Percentiles rank a stretch among this genome's conserved stretches.
These are phyloP conservation scores for Osmerus mordax DNA, from an alignment of 2,113 vertebrate species.

Conservation along the genomic window DNA sequence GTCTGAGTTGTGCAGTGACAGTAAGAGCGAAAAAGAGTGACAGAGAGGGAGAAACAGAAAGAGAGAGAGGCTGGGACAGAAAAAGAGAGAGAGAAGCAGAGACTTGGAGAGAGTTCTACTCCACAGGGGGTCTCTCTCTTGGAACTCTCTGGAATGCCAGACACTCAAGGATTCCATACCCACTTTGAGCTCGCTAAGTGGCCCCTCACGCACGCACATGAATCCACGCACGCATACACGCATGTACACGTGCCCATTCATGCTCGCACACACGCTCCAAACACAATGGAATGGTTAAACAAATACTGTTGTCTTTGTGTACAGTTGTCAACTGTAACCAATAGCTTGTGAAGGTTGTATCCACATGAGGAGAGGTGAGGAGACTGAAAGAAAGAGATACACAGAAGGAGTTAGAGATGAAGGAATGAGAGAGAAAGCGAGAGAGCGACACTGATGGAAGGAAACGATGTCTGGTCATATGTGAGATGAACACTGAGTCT, in stretches of 20 bases:
- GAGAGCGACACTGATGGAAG: too few relatives aligned
- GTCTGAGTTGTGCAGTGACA: too few relatives aligned
- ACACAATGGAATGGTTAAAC: conserved; percentile 12
- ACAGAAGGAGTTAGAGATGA: too few relatives aligned
- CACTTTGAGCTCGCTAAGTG: conserved; percentile 25
- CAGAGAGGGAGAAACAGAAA: background rate
- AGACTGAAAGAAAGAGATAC: too few relatives aligned
- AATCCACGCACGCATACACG: background rate
- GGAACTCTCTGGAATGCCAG: conserved; percentile 45
- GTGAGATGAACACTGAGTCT: too few relatives aligned
- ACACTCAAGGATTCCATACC: conserved; percentile 39
- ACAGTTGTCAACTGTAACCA: too few relatives aligned
- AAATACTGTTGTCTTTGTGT: background rate
- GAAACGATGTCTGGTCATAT: too few relatives aligned
- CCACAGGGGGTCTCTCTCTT: conserved; percentile 40
- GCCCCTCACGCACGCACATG: background rate
- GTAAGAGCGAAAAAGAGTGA: too few relatives aligned
- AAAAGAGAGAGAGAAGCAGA: conserved; percentile 11
- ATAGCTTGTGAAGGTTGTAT: too few relatives aligned
- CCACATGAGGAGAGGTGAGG: too few relatives aligned
- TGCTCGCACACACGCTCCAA: conserved; percentile 5
- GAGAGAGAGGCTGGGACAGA: conserved; percentile 3
- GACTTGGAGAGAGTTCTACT: conserved; percentile 23
- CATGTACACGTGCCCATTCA: background rate
- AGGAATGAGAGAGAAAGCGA: too few relatives aligned